Evolutionary conservation across 2,888 invertebrate genomes (phyloP).

Genomic region (Brachypterus glaber): DNA sequence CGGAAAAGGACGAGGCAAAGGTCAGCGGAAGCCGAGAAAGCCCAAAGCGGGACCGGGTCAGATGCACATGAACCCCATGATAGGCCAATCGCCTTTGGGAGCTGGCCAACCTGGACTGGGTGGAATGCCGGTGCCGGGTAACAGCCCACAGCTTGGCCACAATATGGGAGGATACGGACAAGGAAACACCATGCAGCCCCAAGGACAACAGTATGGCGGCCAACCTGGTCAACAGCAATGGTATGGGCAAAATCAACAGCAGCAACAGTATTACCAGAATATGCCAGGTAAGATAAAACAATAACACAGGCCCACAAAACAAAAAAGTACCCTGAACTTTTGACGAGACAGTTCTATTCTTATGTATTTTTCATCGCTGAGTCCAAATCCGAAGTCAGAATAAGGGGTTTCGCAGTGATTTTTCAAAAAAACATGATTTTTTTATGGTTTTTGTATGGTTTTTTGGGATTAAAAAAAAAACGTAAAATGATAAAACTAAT

Average conservation of each 20-base stretch:
- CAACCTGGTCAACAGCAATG: constrained; percentile 48
- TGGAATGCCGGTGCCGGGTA: constrained; percentile 31
- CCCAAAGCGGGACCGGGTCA: constrained; percentile 37
- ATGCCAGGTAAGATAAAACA: constrained; percentile 37
- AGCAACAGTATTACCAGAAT: constrained; percentile 43
- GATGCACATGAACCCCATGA: constrained; percentile 27
- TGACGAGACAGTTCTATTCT: too few species aligned
- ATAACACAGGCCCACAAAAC: too few species aligned
- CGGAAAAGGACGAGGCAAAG: constrained; percentile 44
- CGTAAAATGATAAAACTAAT: too few species aligned
- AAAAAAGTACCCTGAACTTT: too few species aligned
- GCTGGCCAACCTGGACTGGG: constrained; percentile 24
- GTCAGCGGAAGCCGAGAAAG: constrained; percentile 45
- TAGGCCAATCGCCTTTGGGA: constrained; percentile 28
- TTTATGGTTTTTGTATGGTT: too few species aligned
- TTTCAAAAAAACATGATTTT: too few species aligned
- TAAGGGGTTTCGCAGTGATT: too few species aligned
- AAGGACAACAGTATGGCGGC: constrained; percentile 36
- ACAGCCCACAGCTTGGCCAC: constrained; percentile 36
- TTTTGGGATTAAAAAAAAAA: too few species aligned
- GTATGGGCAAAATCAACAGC: constrained; percentile 45
- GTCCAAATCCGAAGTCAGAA: too few species aligned
- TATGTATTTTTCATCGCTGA: too few species aligned
- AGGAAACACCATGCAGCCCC: constrained; percentile 26
- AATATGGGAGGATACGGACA: constrained; percentile 29